These are phyloP conservation scores for Lepilemur ruficaudatus DNA, from an alignment of 2,797 vertebrate species.

Conservation along the genomic window DNA sequence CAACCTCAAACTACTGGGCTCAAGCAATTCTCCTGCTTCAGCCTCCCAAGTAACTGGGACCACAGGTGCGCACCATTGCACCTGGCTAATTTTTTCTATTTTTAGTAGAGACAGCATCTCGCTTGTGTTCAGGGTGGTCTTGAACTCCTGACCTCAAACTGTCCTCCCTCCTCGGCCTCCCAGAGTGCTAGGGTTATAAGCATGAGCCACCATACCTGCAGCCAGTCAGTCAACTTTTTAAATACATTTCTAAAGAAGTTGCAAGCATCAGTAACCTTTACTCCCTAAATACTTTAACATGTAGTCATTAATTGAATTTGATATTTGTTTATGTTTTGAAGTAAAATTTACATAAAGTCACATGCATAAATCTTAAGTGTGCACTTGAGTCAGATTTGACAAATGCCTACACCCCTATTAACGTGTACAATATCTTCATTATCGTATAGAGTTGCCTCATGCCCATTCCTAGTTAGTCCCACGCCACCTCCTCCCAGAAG, in stretches of 20 bases:
- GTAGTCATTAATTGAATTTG: neutral
- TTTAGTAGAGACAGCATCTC: no score
- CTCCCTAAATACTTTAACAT: neutral
- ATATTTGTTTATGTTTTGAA: neutral
- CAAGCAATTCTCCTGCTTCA: no score
- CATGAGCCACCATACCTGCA: no score
- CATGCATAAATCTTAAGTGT: neutral
- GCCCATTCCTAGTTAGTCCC: neutral
- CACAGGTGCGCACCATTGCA: no score
- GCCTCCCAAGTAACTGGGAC: no score
- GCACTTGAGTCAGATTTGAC: neutral
- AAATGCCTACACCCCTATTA: neutral
- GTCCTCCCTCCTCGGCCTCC: no score
- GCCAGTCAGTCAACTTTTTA: neutral
- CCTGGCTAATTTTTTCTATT: no score
- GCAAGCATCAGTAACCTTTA: neutral
- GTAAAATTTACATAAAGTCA: neutral
- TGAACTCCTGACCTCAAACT: no score
- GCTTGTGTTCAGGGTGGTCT: no score
- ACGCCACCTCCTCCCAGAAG: neutral
- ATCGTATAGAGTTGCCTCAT: neutral
- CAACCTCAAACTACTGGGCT: no score
- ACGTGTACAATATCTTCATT: neutral
- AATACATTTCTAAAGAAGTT: conserved; percentile 20
- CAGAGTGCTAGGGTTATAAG: no score